A percentile compares a stretch with the other conserved stretches of the same genome.
Evolutionary conservation across 2,888 invertebrate species (phyloP).

Genomic region (Drosophila aldrichi): DNA sequence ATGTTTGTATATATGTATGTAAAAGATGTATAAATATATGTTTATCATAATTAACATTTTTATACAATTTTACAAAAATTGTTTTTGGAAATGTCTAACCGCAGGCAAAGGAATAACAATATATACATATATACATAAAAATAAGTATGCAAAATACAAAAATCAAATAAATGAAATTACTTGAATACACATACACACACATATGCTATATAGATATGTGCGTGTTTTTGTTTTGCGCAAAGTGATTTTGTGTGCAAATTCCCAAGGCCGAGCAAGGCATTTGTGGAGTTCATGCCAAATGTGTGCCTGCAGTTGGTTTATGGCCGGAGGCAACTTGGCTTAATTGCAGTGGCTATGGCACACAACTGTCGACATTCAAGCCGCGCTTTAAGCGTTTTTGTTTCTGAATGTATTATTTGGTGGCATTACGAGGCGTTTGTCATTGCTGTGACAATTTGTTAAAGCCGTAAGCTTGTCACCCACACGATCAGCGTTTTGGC

Average conservation of each 20-base stretch:
- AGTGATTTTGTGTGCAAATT: conserved; percentile 44
- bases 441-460: conserved; percentile 59
- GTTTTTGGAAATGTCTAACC: conserved; percentile 26
- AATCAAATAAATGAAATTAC: conserved; percentile 54
- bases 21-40: not conserved
- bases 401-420: conserved; percentile 12
- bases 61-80: conserved; percentile 7
- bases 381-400: conserved; percentile 48
- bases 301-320: conserved; percentile 55
- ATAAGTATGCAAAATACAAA: conserved; percentile 50
- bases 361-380: conserved; percentile 26
- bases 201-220: too few relatives aligned
- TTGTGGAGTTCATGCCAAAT: conserved; percentile 54
- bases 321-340: conserved; percentile 47
- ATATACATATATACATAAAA: conserved; percentile 47
- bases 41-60: conserved; percentile 20
- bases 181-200: conserved; percentile 44
- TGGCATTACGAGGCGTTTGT: conserved; percentile 42
- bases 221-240: conserved; percentile 34
- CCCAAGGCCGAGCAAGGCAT: conserved; percentile 61
- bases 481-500: conserved; percentile 56
- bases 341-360: conserved; percentile 60
- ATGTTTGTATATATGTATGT: not conserved
- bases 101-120: conserved; percentile 37
- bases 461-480: conserved; percentile 46